Evolutionary conservation across 2,113 vertebrate genomes (phyloP).

Genomic region (Eulemur rufifrons): DNA sequence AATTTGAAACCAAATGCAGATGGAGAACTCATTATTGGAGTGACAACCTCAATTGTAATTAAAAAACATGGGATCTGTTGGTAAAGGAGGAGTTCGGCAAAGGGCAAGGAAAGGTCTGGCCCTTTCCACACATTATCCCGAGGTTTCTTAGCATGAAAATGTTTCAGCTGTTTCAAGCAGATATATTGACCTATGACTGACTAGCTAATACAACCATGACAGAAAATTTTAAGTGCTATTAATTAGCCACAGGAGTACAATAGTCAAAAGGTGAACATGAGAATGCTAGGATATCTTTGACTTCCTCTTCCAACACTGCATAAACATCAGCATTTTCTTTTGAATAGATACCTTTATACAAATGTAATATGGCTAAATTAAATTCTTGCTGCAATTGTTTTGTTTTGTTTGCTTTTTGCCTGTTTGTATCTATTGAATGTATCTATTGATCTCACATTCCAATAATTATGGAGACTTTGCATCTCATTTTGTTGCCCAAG

Average conservation of each 20-base stretch:
- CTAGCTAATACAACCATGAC: conserved; percentile 1
- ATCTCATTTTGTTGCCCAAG: background rate
- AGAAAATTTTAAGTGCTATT: conserved; percentile 50
- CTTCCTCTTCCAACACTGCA: background rate
- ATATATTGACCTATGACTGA: conserved; percentile 36
- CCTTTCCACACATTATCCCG: background rate
- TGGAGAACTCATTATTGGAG: conserved; percentile 51
- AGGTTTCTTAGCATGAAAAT: background rate
- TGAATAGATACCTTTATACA: background rate
- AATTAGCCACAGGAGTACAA: conserved; percentile 59
- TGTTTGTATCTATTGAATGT: background rate
- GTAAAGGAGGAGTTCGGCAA: conserved; percentile 26
- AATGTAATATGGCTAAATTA: background rate
- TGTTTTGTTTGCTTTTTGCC: background rate
- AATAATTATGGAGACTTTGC: background rate
- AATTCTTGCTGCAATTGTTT: background rate
- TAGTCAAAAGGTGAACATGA: conserved; percentile 44
- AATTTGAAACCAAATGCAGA: conserved; percentile 63
- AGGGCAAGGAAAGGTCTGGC: background rate
- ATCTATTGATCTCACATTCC: background rate
- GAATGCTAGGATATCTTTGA: background rate
- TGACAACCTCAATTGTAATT: conserved; percentile 65
- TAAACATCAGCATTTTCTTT: background rate
- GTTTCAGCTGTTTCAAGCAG: background rate
- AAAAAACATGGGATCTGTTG: conserved; percentile 59